phyloP scores from a whole-genome alignment of 1,140 invertebrate genomes.

The Drosophila grimshawi region DNA sequence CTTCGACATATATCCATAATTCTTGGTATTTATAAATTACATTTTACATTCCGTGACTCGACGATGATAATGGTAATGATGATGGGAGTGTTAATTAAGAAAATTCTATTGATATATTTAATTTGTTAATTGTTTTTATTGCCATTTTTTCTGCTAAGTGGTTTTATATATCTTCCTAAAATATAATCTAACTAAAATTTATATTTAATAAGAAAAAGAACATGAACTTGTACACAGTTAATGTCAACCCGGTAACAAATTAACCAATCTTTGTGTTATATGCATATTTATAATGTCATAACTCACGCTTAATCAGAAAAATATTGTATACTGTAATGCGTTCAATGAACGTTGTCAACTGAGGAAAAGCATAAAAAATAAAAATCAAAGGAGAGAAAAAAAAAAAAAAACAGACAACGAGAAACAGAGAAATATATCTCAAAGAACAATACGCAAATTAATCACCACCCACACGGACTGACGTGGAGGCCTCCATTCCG shows the following conservation, averaged over 20 bases:
- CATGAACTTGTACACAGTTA: not conserved
- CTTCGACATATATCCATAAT: slow-evolving; percentile 43
- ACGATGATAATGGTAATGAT: slow-evolving; percentile 22
- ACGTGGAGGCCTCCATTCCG: slow-evolving; percentile 34
- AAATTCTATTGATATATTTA: no score
- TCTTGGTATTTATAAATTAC: slow-evolving; percentile 71
- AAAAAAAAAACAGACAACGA: not conserved
- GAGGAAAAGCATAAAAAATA: slow-evolving; percentile 20
- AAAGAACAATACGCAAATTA: slow-evolving; percentile 78
- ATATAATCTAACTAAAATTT: no score
- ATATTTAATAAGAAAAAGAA: not conserved
- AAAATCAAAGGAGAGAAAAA: slow-evolving; percentile 3
- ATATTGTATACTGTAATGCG: slow-evolving; percentile 10
- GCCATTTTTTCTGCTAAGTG: no score
- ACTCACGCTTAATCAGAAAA: slow-evolving; percentile 22
- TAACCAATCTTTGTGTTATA: not conserved
- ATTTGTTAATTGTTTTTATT: no score
- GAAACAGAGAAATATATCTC: slow-evolving; percentile 38
- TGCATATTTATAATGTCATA: slow-evolving; percentile 23
- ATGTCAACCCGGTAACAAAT: slow-evolving; percentile 1
- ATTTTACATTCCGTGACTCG: slow-evolving; percentile 48
- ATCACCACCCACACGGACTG: slow-evolving; percentile 64
- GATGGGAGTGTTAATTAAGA: slow-evolving; percentile 1
- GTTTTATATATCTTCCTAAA: no score
- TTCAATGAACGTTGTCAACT: slow-evolving; percentile 32